These are phyloP conservation scores for Sylvilagus floridanus DNA, from an alignment of 2,797 vertebrate genomes.

Conservation along the genomic window DNA sequence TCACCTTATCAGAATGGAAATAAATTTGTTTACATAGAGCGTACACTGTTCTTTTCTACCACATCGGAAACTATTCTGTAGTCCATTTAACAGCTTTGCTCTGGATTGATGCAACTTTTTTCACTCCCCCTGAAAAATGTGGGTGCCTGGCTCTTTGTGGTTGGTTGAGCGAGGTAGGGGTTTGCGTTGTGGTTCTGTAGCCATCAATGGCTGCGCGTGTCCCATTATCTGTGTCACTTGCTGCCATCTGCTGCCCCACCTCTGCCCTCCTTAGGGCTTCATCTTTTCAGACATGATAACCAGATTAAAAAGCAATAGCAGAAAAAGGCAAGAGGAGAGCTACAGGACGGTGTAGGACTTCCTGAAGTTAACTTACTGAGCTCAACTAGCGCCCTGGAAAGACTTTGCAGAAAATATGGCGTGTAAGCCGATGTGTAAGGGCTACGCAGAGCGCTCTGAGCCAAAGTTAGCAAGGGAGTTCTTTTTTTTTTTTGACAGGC, in stretches of 20 bases:
- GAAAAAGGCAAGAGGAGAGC: not conserved
- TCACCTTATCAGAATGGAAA: not conserved
- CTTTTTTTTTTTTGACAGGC: no score
- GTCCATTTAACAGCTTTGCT: not conserved
- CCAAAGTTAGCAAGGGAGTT: not conserved
- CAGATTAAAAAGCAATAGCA: not conserved
- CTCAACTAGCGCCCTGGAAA: not conserved
- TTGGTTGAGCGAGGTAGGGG: not conserved
- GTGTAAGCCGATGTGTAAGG: not conserved
- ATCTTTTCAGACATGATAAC: not conserved
- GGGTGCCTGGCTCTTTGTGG: not conserved
- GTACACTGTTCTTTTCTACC: not conserved
- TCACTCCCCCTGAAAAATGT: not conserved
- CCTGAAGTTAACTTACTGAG: not conserved
- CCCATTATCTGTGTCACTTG: not conserved
- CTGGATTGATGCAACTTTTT: not conserved
- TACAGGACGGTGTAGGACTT: not conserved
- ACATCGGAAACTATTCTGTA: not conserved
- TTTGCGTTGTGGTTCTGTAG: not conserved
- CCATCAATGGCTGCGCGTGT: fast-evolving
- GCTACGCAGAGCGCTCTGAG: not conserved
- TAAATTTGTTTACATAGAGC: not conserved
- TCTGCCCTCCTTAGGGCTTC: not conserved
- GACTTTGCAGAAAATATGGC: not conserved
- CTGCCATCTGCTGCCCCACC: not conserved